Conservation (phyloP, 2,797 vertebrate species). For the Macropus fuliginosus region DNA sequence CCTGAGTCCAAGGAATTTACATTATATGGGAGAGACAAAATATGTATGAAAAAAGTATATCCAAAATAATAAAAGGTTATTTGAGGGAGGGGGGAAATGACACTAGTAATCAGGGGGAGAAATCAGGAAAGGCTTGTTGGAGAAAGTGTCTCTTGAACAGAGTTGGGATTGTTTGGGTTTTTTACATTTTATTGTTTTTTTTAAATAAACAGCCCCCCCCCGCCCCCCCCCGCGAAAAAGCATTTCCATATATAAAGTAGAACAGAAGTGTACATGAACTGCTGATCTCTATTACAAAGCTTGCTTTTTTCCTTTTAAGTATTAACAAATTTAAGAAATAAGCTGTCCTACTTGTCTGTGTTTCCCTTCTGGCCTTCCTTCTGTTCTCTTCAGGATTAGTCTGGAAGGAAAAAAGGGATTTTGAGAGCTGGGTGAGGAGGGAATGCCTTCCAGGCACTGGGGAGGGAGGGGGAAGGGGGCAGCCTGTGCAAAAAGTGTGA, state of each 20-base stretch:
- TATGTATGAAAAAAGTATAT: not conserved
- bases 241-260: not conserved
- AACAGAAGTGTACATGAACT: not conserved
- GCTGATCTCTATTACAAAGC: not conserved
- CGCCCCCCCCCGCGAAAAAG: not conserved
- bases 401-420: not conserved
- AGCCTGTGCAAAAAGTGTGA: not conserved
- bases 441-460: not conserved
- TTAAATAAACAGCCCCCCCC: not conserved
- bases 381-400: not conserved
- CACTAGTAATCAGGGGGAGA: not conserved
- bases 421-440: not conserved
- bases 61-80: not conserved
- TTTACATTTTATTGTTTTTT: not conserved
- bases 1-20: not conserved
- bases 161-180: not conserved
- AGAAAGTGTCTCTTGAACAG: not conserved
- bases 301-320: not conserved
- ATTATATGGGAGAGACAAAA: not conserved
- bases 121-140: not conserved
- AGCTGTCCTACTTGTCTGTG: not conserved
- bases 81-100: not conserved
- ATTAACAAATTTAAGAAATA: not conserved
- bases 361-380: not conserved
- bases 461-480: no score